Percentiles rank a stretch among this genome's conserved stretches.
These are phyloP conservation scores for Lepidocyrtinus sp. DNA, from an alignment of 2,888 invertebrate genomes.

Conservation along the genomic window DNA sequence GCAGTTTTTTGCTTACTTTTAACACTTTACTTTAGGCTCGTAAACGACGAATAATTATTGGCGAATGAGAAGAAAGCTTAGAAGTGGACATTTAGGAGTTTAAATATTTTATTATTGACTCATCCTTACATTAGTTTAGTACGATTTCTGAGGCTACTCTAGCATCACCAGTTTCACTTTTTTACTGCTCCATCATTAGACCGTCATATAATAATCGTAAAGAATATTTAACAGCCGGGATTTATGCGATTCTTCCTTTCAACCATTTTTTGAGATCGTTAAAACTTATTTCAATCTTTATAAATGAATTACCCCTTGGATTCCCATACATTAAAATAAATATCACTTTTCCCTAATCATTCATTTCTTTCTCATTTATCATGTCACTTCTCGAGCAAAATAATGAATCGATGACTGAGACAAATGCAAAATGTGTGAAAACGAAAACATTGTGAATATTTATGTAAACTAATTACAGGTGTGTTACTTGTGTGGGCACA, in stretches of 20 bases:
- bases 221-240: neutral
- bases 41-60: too few species aligned
- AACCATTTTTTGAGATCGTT: slow-evolving; percentile 28
- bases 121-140: too few species aligned
- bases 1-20: neutral
- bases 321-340: neutral
- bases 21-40: too few species aligned
- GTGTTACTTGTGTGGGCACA: too few species aligned
- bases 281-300: slow-evolving; percentile 2
- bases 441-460: too few species aligned
- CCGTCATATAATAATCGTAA: neutral
- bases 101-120: too few species aligned
- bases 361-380: neutral
- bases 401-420: neutral
- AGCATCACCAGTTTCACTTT: neutral
- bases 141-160: too few species aligned
- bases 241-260: slow-evolving; percentile 24
- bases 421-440: too few species aligned
- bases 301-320: neutral
- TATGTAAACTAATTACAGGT: too few species aligned
- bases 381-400: neutral
- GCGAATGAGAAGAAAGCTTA: too few species aligned
- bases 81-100: too few species aligned
- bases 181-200: neutral
- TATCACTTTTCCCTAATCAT: neutral